A percentile compares a stretch with the other conserved stretches of the same genome.
phyloP scores from a whole-genome alignment of 2,888 invertebrate species.

The Noctua pronuba region DNA sequence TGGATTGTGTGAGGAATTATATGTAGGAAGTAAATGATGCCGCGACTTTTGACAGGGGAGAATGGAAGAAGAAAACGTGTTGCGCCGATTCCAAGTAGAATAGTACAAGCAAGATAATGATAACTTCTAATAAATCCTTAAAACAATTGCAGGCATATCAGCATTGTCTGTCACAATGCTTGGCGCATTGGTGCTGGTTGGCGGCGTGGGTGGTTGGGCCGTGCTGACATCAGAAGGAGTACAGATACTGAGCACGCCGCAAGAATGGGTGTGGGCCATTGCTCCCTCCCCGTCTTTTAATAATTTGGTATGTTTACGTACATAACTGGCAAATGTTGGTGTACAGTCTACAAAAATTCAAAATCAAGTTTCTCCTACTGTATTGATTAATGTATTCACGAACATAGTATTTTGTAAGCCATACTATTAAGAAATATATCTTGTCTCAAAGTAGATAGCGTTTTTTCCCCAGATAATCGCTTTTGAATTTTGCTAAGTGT shows the following conservation, averaged over 20 bases:
- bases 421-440: background rate
- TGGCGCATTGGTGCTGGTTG: conserved; percentile 83
- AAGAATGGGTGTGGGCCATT: conserved; percentile 88
- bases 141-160: conserved; percentile 79
- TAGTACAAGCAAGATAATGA: background rate
- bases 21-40: too few relatives aligned
- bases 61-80: too few relatives aligned
- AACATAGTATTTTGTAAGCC: background rate
- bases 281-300: conserved; percentile 81
- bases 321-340: background rate
- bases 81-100: background rate
- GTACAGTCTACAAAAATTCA: background rate
- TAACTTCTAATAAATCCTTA: background rate
- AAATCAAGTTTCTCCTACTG: background rate
- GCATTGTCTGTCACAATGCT: conserved; percentile 83
- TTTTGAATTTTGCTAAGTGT: background rate
- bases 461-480: background rate
- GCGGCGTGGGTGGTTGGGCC: conserved; percentile 87
- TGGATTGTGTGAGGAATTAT: too few relatives aligned
- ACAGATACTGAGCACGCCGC: conserved; percentile 78
- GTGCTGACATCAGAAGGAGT: conserved; percentile 86
- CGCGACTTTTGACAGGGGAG: too few relatives aligned
- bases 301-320: conserved; percentile 76
- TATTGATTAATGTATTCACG: background rate
- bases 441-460: too few relatives aligned